A percentile compares a stretch with the other conserved stretches of the same genome.
These are phyloP conservation scores for Aleiodes leptofemur DNA, from an alignment of 2,888 invertebrate genomes.

Conservation along the genomic window DNA sequence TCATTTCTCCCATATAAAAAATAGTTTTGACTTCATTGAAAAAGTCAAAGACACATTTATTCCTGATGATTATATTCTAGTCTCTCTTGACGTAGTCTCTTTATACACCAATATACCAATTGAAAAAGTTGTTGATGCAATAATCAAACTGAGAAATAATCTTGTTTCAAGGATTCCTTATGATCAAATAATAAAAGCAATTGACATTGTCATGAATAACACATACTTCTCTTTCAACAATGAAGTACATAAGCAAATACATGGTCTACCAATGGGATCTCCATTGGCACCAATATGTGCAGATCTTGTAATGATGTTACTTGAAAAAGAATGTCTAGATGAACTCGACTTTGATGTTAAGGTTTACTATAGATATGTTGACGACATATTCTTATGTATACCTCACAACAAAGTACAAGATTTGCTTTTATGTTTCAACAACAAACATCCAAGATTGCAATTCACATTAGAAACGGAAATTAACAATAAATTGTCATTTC, in stretches of 20 bases:
- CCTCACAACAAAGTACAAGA: neutral
- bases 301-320: neutral
- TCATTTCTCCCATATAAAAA: no score
- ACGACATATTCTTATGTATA: constrained; percentile 1
- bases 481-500: neutral
- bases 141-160: no score
- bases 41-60: no score
- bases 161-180: no score
- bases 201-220: neutral
- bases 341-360: neutral
- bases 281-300: neutral
- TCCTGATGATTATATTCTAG: no score
- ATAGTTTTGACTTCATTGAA: no score
- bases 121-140: no score
- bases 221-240: neutral
- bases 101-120: no score
- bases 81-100: no score
- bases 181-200: neutral
- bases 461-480: constrained; percentile 3
- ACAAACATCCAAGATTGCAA: neutral
- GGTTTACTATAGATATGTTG: neutral
- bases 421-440: neutral
- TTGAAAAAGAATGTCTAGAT: neutral
- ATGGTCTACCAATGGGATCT: no score
- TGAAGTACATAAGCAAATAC: neutral